Conservation (phyloP, 2,888 invertebrate genomes). For the Xestia xanthographa region DNA sequence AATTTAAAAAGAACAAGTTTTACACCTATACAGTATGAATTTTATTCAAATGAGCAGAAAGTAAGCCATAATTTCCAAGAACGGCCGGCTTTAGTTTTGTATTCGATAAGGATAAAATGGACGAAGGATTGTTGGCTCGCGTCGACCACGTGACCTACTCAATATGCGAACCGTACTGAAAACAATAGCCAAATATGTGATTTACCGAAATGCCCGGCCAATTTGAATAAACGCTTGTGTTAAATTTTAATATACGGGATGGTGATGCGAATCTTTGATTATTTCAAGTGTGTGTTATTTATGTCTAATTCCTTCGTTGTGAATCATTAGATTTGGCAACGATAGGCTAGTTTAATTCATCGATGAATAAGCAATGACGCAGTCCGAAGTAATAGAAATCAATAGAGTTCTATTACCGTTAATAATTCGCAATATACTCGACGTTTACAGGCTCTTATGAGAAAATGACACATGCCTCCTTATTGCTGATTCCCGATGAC, state of each 20-base stretch:
- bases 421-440: conserved; percentile 13
- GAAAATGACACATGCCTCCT: conserved; percentile 1
- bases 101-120: conserved; percentile 56
- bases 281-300: conserved; percentile 6
- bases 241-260: conserved; percentile 42
- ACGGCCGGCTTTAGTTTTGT: conserved; percentile 45
- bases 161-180: conserved; percentile 56
- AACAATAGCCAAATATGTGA: conserved; percentile 62
- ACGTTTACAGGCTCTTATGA: background rate
- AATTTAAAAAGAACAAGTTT: conserved; percentile 25
- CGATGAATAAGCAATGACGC: conserved; percentile 44
- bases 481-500: background rate
- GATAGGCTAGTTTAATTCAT: conserved; percentile 15
- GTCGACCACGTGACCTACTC: conserved; percentile 53
- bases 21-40: conserved; percentile 7
- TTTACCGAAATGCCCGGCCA: conserved; percentile 52
- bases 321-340: conserved; percentile 53
- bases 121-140: conserved; percentile 61
- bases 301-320: conserved; percentile 17
- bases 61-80: conserved; percentile 52
- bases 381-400: conserved; percentile 21
- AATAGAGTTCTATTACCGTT: conserved; percentile 34
- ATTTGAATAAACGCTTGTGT: conserved; percentile 53
- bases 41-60: conserved; percentile 56
- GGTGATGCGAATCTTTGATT: conserved; percentile 46